Evolutionary conservation across 2,113 vertebrate genomes (phyloP).

Genomic region (Bubalus kerabau): DNA sequence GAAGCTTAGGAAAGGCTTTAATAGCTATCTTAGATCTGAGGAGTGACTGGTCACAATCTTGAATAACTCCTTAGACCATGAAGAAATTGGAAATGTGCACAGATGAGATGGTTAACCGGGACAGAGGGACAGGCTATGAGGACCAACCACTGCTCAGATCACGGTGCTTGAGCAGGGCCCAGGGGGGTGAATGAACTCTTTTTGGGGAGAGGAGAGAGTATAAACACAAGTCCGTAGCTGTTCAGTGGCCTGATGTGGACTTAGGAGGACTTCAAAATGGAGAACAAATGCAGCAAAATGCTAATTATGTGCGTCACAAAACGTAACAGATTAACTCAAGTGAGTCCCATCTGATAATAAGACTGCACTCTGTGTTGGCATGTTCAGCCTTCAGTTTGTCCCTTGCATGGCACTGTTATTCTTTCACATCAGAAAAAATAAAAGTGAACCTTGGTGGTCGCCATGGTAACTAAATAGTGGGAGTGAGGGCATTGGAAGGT

Average conservation of each 20-base stretch:
- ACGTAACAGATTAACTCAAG: neutral
- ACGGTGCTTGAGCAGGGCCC: neutral
- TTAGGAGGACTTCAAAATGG: neutral
- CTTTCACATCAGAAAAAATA: neutral
- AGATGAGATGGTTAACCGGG: neutral
- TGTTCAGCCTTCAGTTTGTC: neutral
- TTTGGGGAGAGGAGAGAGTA: neutral
- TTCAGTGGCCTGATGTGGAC: neutral
- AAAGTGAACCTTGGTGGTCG: neutral
- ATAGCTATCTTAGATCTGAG: neutral
- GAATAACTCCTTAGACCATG: neutral
- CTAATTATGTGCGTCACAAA: neutral
- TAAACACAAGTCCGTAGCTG: neutral
- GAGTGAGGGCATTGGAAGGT: slow-evolving; percentile 18
- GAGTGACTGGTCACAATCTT: neutral
- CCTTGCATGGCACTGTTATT: neutral
- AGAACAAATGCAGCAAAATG: neutral
- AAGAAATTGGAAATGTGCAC: neutral
- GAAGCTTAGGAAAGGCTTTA: neutral
- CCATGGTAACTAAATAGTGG: slow-evolving; percentile 48
- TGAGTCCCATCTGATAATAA: neutral
- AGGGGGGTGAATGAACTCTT: neutral
- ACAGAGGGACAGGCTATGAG: neutral
- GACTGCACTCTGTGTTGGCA: neutral
- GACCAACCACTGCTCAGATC: neutral